A percentile compares a stretch with the other conserved stretches of the same genome.
Conservation (phyloP, 2,888 invertebrate species). For the Arrhopalites spinosus region DNA sequence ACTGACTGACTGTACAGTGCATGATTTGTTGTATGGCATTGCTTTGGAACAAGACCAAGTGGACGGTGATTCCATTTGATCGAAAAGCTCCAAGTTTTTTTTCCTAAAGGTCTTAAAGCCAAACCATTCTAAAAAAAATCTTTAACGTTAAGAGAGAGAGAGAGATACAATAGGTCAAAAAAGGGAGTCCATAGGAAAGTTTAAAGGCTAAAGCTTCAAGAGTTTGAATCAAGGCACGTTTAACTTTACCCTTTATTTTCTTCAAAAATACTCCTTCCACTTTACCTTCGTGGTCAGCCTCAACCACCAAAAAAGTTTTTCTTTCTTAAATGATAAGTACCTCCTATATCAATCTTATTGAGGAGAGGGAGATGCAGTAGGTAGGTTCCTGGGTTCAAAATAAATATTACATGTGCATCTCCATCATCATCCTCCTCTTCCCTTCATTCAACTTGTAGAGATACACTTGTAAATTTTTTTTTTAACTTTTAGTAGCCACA, state of each 20-base stretch:
- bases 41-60: constrained; percentile 1
- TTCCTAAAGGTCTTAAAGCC: too few relatives aligned
- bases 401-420: too few relatives aligned
- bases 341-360: too few relatives aligned
- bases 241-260: background rate
- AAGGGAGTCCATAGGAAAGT: too few relatives aligned
- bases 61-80: constrained; percentile 10
- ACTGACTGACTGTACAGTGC: constrained; percentile 1
- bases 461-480: background rate
- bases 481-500: too few relatives aligned
- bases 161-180: constrained; percentile 1
- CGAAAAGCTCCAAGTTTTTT: background rate
- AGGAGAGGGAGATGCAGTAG: too few relatives aligned
- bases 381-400: too few relatives aligned
- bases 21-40: background rate
- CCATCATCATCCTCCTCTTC: too few relatives aligned
- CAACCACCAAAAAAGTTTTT: background rate
- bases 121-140: background rate
- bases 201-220: background rate
- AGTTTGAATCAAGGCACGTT: background rate
- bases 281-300: too few relatives aligned
- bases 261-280: background rate
- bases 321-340: background rate
- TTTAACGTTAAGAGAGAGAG: background rate
- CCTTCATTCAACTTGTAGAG: too few relatives aligned